phyloP scores from a whole-genome alignment of 2,113 vertebrate genomes.

The Phalacrocorax pelagicus region DNA sequence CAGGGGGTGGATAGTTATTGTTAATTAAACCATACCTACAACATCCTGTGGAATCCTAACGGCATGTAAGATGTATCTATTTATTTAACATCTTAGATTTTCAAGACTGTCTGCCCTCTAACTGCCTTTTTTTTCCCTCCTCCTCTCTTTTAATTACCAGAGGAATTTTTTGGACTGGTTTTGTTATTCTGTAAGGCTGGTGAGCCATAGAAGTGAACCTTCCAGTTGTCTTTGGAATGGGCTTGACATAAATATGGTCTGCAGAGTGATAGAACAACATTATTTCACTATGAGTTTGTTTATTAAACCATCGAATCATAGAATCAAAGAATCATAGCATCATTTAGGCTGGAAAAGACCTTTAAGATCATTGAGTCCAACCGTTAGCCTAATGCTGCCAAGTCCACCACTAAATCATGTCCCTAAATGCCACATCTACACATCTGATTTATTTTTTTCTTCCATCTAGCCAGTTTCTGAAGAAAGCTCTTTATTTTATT shows the following conservation, averaged over 20 bases:
- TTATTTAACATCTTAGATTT: not conserved
- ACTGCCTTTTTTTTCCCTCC: not conserved
- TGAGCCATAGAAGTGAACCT: not conserved
- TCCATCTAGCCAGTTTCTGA: not conserved
- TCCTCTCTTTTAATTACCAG: not conserved
- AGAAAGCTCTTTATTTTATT: constrained; percentile 19
- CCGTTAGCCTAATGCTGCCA: not conserved
- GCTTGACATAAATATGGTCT: not conserved
- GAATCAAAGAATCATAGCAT: not conserved
- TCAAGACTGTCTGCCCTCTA: not conserved
- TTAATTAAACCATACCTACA: constrained; percentile 22
- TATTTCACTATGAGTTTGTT: constrained; percentile 38
- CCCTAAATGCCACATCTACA: not conserved
- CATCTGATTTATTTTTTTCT: not conserved
- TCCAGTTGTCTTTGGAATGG: not conserved
- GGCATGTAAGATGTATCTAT: not conserved
- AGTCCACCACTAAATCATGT: not conserved
- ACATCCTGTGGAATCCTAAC: not conserved
- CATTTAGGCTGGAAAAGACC: not conserved
- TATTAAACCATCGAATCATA: not conserved
- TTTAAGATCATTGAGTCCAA: not conserved
- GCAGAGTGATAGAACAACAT: not conserved
- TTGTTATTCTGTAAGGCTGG: not conserved
- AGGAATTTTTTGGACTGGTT: not conserved
- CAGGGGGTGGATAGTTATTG: not conserved